A percentile compares a stretch with the other conserved stretches of the same genome.
Conservation (phyloP, 2,888 invertebrate genomes). For the Beris morrisii region DNA sequence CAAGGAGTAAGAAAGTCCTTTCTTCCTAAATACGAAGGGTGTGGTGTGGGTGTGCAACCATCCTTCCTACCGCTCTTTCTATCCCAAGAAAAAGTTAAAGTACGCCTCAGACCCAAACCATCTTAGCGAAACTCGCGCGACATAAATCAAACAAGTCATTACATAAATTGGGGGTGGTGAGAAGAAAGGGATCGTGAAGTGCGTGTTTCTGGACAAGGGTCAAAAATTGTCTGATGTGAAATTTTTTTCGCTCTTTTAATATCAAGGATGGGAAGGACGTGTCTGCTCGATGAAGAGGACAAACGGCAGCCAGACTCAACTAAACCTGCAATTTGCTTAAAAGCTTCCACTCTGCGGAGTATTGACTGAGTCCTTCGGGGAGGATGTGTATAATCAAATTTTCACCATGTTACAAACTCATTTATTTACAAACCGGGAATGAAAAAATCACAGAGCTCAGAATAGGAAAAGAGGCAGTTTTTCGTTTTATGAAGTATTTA, state of each 20-base stretch:
- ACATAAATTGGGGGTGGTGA: neutral
- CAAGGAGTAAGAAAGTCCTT: neutral
- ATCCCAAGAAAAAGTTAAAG: conserved; percentile 2
- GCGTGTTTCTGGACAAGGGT: no score
- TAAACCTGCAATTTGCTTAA: conserved; percentile 12
- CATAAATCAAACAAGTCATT: conserved; percentile 13
- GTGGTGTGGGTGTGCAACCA: neutral
- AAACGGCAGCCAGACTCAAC: no score
- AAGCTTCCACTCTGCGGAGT: conserved; percentile 4
- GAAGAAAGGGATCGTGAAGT: no score
- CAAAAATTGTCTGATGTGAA: neutral
- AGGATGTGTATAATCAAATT: conserved; percentile 14
- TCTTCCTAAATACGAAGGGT: neutral
- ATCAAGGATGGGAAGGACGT: no score
- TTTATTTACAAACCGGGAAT: conserved; percentile 6
- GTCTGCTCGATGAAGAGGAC: no score
- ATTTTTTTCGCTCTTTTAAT: neutral
- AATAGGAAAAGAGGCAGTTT: conserved; percentile 10
- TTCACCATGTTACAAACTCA: conserved; percentile 22
- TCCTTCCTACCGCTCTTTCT: neutral
- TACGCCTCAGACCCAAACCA: conserved; percentile 5
- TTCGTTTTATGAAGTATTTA: conserved; percentile 21
- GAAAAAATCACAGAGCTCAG: conserved; percentile 13
- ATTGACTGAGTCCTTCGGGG: neutral
- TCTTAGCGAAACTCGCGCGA: neutral